Conservation (phyloP, 1,140 invertebrate species). For the Drosophila repletoides region DNA sequence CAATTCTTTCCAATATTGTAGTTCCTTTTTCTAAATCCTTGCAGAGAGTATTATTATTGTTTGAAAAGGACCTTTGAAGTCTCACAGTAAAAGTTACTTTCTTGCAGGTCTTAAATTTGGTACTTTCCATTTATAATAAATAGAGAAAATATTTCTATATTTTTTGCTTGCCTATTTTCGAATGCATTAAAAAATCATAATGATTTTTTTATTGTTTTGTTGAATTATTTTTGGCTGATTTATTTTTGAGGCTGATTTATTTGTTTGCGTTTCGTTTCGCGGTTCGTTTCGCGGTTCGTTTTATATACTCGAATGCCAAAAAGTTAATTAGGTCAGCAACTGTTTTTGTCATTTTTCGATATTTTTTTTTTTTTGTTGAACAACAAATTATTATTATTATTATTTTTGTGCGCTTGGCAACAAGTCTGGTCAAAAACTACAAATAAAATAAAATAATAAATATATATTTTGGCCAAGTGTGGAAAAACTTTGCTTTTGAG, state of each 20-base stretch:
- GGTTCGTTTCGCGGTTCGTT: too few species aligned
- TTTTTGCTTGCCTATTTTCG: background rate
- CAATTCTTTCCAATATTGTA: too few species aligned
- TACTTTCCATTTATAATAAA: too few species aligned
- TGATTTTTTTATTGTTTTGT: constrained; percentile 6
- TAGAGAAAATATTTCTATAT: too few species aligned
- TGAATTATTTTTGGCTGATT: constrained; percentile 34
- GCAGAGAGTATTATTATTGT: too few species aligned
- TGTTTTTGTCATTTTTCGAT: constrained; percentile 74
- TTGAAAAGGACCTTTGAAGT: too few species aligned
- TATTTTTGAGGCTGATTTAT: constrained; percentile 24
- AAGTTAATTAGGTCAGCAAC: constrained; percentile 74
- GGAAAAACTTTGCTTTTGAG: constrained; percentile 37
- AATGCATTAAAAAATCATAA: background rate
- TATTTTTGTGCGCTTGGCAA: constrained; percentile 52
- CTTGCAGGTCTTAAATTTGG: too few species aligned
- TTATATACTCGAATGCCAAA: constrained; percentile 27
- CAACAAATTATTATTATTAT: constrained; percentile 25
- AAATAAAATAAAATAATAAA: constrained; percentile 30
- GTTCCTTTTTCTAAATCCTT: too few species aligned
- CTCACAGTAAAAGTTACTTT: too few species aligned
- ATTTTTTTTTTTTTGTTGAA: constrained; percentile 30
- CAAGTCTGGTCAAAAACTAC: too few species aligned
- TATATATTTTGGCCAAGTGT: constrained; percentile 39
- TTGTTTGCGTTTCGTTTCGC: constrained; percentile 15